Evolutionary conservation across 2,797 vertebrate species (phyloP), one percentile per base, ranked within the genome.

Genomic region (Falco columbarius): DNA sequence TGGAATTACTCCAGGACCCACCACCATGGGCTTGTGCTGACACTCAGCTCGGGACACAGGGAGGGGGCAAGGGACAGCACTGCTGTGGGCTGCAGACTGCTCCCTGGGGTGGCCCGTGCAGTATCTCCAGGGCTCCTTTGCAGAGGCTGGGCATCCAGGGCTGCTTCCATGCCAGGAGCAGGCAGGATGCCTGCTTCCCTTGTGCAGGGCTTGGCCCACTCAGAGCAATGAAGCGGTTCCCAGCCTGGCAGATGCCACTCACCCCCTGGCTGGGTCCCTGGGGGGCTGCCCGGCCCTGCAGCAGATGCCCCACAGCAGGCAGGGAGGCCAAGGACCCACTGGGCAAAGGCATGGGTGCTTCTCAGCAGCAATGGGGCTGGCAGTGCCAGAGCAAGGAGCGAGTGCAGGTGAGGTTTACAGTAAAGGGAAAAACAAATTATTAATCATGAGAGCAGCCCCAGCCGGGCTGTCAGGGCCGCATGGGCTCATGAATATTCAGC

Each of bases 401-500:
- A 94, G 87, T 95, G 96, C 96, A 97, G 96, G 96, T 97, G 94
- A 97, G 96, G 96, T 96, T 97, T 97, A 97, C 96, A 97, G 96
- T 96, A 96, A 95, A 90, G 94, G 94, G 86, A 96, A 97, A 96
- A 97, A 97, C 96, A 96, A 96, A 96, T 97, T 96, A 97, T 97
- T 96, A 97, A 97, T 97, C 96, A 97, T 96, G 96, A 96, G 95
- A 97, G 95, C 96, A 97, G 96, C 95, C 96, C 96, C 94, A 97
- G 96, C 95, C 94, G 51, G 96, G 96, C 96, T 97, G 96, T 96
- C 96, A 97, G 96, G 96, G 93, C 96, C 91, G 73, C 95, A 75
- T 95, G 96, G 96, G 96, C 96, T 97, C 96, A 97, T 97, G 96
- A 97, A 97, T 97, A 97, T 97, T 97, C 96, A 97, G 96, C 82